Evolutionary conservation across 2,888 invertebrate genomes (phyloP), one percentile per base, ranked within the genome.

Genomic region (Spialia ferax): DNA sequence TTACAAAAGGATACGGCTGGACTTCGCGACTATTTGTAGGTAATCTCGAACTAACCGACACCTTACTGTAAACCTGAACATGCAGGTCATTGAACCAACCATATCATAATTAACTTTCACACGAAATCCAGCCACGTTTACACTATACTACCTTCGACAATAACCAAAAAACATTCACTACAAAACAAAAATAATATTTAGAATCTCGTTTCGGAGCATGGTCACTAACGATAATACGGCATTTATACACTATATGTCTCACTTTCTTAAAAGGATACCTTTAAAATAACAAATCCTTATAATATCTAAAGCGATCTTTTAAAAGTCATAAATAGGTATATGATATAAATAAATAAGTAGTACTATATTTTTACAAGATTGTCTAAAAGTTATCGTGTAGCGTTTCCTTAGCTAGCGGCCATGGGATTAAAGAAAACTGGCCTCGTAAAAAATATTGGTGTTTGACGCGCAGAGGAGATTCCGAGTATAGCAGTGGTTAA

Each of bases 151-250:
- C 74, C 79, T 45, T 81, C 78, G 78, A 85, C 20, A 42, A 42
- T 77, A 83, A 82, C 86, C 56, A 84, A 87, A 79, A n/a, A 89
- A 91, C 84, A 84, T 88, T 81, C 79, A 86, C 90, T 90, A 91
- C 89, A 85, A 89, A 91, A 90, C 88, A 83, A 88, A 90, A 45
- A 20, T 45, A 45, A 11, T 29, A 35, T 87, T 86, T 83, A 85
- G 83, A 86, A 87, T 87, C 74, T 74, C 52, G 52, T 81, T 85
- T 74, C 59, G 74, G 76, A 75, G 76, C 74, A 75, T 75, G 70
- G 63, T 50, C 50, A 35, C 26, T 48, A 35, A 42, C 68, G 68
- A 75, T 80, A 76, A 74, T 78, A 79, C 76, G 76, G 81, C 81
- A 74, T 75, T 78, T 82, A 79, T 77, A 83, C 79, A 79, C 74